A percentile compares a stretch with the other conserved stretches of the same genome.
phyloP scores from a whole-genome alignment of 2,113 vertebrate species.

The Silurus asotus region DNA sequence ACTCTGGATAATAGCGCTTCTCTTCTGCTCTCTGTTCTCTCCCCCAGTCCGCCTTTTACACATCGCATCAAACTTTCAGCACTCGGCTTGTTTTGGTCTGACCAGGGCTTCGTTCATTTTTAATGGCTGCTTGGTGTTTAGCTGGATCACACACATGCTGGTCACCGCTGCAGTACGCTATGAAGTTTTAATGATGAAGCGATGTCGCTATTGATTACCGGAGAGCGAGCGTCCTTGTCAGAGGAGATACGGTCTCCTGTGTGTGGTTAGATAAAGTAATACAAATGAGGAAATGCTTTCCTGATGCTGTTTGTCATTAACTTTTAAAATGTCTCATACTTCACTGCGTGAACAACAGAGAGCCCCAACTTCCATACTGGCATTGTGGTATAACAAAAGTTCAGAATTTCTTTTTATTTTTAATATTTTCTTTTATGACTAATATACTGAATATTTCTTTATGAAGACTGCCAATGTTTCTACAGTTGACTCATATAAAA shows the following conservation, averaged over 20 bases:
- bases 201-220: constrained; percentile 16
- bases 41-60: constrained; percentile 4
- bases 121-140: not conserved
- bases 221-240: not conserved
- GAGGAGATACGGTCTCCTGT: not conserved
- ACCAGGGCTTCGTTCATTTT: constrained; percentile 30
- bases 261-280: not conserved
- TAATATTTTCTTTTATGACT: no score
- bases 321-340: not conserved
- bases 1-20: constrained; percentile 3
- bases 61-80: constrained; percentile 35
- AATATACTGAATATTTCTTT: not conserved
- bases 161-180: not conserved
- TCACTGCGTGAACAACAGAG: not conserved
- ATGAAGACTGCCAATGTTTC: not conserved
- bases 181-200: constrained; percentile 24
- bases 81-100: constrained; percentile 14
- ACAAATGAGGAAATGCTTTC: constrained; percentile 7
- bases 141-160: not conserved
- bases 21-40: constrained; percentile 1
- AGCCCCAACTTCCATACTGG: not conserved
- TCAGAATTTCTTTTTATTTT: not conserved
- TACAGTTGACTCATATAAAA: not conserved
- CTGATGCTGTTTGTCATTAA: constrained; percentile 4
- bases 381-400: not conserved